Evolutionary conservation across 2,888 invertebrate genomes (phyloP), one percentile per base, ranked within the genome.

Genomic region (Eilema griseolum): DNA sequence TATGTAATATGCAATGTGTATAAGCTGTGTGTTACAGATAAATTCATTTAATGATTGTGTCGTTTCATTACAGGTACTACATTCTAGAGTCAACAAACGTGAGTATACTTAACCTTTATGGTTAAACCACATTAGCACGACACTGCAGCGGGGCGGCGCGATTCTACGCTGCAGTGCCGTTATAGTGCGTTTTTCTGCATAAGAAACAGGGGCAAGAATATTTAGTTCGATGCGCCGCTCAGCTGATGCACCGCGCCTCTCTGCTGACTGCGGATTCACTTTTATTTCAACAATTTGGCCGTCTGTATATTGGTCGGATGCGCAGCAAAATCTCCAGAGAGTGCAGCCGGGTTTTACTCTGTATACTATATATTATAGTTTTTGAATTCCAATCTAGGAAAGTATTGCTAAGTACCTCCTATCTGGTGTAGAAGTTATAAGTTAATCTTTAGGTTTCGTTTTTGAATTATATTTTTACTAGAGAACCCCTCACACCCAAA

Each of bases 41-140:
- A 41, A 57, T 41, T 41, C 23, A 31, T 41, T 37, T 57, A 61
- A n/a, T 63, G 0, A 16, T 2, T 11, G 1, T 26, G 28, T 56
- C 2, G 7, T 26, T 61, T 69, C 0, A 46, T 68, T 68, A 20
- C 68, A 71, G 71, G 57, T 71, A 20, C 65, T 41, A 24, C 56
- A 61, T 41, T 46, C 37, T 31, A 28, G 31, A n/a, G 24, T 57
- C 64, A 65, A 71, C 20, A 68, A 65, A 71, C 23, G 68, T 68
- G 24, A 68, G 67, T 71, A 61, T 14, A 11, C 2, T 26, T 52
- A 57, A 26, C 20, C 24, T 16, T 67, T n/a, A n/a, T n/a, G n/a
- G n/a, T n/a, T n/a, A n/a, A n/a, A n/a, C n/a, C n/a, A n/a, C n/a
- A n/a, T n/a, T n/a, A n/a, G n/a, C n/a, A n/a, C n/a, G n/a, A n/a